Evolutionary conservation across 2,888 invertebrate genomes (phyloP).

Genomic region (Quadriops clusia): DNA sequence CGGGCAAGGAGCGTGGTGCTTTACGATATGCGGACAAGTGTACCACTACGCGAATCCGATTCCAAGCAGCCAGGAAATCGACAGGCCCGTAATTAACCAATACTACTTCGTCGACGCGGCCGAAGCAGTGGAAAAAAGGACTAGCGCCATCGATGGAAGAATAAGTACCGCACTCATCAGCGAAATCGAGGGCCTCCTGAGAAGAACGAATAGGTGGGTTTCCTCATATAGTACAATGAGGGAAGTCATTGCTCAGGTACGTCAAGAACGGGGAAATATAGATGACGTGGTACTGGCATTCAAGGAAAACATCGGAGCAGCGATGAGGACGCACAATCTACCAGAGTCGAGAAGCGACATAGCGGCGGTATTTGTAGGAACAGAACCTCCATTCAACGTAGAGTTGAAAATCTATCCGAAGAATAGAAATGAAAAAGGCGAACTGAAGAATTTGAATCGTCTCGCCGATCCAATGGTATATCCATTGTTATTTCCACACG

Average conservation of each 20-base stretch:
- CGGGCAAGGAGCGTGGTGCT: slow-evolving; percentile 11
- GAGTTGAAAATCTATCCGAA: slow-evolving; percentile 3
- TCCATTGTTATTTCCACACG: slow-evolving; percentile 10
- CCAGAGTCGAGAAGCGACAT: slow-evolving; percentile 12
- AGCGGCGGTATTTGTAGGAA: slow-evolving; percentile 12
- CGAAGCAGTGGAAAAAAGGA: slow-evolving; percentile 5
- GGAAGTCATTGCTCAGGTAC: slow-evolving; percentile 6
- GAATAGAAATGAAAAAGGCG: neutral
- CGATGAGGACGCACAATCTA: slow-evolving; percentile 7
- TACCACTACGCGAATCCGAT: slow-evolving; percentile 11
- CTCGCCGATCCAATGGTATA: slow-evolving; percentile 9
- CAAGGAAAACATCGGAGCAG: slow-evolving; percentile 1
- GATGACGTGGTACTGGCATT: neutral
- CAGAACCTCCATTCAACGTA: slow-evolving; percentile 11
- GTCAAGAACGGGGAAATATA: neutral
- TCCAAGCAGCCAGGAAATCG: no score
- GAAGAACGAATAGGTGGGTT: slow-evolving; percentile 2
- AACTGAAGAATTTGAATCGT: slow-evolving; percentile 10
- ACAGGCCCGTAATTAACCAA: no score
- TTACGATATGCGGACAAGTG: slow-evolving; percentile 13
- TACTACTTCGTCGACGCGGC: slow-evolving; percentile 15
- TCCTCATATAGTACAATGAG: slow-evolving; percentile 8
- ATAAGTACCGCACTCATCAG: slow-evolving; percentile 2
- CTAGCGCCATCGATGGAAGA: slow-evolving; percentile 1
- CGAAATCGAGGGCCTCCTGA: slow-evolving; percentile 3